Percentiles rank a stretch among this genome's conserved stretches.
Evolutionary conservation across 2,888 invertebrate species (phyloP).

Genomic region (Stomorhina lunata): DNA sequence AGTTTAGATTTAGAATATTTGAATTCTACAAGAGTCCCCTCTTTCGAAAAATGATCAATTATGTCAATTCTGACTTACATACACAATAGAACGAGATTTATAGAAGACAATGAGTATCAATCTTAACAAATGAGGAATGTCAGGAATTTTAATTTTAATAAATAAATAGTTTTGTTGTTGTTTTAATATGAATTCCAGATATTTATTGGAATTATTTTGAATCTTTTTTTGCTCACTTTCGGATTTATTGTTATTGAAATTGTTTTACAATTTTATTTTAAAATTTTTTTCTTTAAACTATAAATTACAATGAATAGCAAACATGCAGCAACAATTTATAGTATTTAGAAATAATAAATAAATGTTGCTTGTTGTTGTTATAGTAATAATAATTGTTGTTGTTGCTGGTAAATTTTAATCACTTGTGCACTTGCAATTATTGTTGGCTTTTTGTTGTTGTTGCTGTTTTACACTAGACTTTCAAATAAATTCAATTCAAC

Average conservation of each 20-base stretch:
- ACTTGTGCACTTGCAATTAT: neutral
- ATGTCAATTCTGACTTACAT: neutral
- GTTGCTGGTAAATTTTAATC: constrained; percentile 16
- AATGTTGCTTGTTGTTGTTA: too few relatives aligned
- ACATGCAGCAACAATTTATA: neutral
- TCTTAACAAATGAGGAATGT: neutral
- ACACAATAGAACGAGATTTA: constrained; percentile 2
- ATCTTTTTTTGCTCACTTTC: neutral
- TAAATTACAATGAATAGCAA: constrained; percentile 14
- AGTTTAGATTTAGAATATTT: constrained; percentile 6
- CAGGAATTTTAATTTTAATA: constrained; percentile 40
- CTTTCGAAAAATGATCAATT: constrained; percentile 15
- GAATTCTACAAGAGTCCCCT: neutral
- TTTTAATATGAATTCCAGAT: constrained; percentile 18
- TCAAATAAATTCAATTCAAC: constrained; percentile 49
- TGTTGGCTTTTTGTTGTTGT: constrained; percentile 4
- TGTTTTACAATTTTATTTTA: neutral
- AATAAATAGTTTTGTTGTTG: neutral
- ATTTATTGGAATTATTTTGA: neutral
- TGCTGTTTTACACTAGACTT: constrained; percentile 41
- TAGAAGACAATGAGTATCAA: constrained; percentile 8
- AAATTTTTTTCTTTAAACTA: neutral
- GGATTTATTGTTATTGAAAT: neutral
- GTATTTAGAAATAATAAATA: neutral
- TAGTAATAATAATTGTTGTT: constrained; percentile 23